These are phyloP conservation scores for Excalfactoria chinensis DNA, from an alignment of 2,113 vertebrate genomes.

Conservation along the genomic window DNA sequence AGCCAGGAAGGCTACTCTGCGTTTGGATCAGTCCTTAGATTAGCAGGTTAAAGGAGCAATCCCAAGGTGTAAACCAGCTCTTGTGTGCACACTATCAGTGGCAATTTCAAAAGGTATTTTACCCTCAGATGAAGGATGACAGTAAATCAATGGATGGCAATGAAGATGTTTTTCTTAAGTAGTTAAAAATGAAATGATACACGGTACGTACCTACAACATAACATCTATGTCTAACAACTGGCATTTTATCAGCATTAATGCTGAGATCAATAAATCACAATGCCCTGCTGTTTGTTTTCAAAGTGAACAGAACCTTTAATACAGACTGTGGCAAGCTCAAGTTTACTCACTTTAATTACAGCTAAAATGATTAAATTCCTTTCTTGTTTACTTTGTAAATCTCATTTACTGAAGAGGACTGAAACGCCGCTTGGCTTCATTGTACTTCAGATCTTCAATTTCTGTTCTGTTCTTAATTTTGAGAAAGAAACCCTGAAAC, in stretches of 20 bases:
- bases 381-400: slow-evolving; percentile 9
- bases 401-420: background rate
- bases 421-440: background rate
- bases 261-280: background rate
- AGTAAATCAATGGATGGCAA: background rate
- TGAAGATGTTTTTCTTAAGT: background rate
- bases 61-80: background rate
- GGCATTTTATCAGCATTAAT: background rate
- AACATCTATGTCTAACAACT: background rate
- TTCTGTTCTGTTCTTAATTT: background rate
- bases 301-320: background rate
- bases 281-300: background rate
- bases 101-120: background rate
- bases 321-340: background rate
- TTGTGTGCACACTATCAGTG: background rate
- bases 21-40: background rate
- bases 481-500: background rate
- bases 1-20: background rate
- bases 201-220: background rate
- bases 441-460: background rate
- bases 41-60: background rate
- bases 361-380: background rate
- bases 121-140: background rate
- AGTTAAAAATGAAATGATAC: background rate
- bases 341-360: background rate